phyloP scores from a whole-genome alignment of 2,797 vertebrate genomes.

The Nannoperca obscura region DNA sequence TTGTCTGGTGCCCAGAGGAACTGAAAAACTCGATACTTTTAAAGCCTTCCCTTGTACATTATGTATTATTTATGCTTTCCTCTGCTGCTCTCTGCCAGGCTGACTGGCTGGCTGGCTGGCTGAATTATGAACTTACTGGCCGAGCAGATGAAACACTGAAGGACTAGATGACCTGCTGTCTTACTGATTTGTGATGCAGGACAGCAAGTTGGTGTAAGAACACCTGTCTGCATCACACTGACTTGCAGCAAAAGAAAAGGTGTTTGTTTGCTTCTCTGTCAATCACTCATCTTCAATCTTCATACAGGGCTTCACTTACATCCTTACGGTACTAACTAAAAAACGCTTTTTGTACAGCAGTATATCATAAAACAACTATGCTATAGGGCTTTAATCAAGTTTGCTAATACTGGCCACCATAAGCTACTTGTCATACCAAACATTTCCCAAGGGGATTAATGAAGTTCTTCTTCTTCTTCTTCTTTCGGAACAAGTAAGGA shows the following conservation, averaged over 20 bases:
- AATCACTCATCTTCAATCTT: too few relatives aligned
- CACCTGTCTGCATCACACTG: conserved; percentile 23
- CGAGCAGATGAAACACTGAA: conserved; percentile 42
- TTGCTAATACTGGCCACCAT: too few relatives aligned
- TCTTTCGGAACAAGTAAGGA: not conserved
- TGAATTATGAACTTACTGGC: conserved; percentile 30
- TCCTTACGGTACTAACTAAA: not conserved
- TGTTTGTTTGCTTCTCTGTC: conserved; percentile 12
- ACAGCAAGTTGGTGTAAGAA: conserved; percentile 10
- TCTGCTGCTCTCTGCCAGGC: conserved; percentile 46
- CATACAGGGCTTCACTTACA: not conserved
- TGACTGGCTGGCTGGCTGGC: conserved; percentile 22
- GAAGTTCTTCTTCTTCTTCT: too few relatives aligned
- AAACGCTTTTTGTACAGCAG: not conserved
- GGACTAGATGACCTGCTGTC: conserved; percentile 26
- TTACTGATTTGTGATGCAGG: conserved; percentile 31
- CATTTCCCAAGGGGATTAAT: too few relatives aligned
- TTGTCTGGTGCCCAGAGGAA: conserved; percentile 53
- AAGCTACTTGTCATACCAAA: not conserved
- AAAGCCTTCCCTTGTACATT: conserved; percentile 61
- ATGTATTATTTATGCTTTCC: conserved; percentile 71
- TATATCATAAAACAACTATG: not conserved
- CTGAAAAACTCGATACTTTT: conserved; percentile 53
- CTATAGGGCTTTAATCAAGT: too few relatives aligned
- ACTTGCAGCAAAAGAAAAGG: conserved; percentile 16